Evolutionary conservation across 1,140 invertebrate genomes (phyloP).

Genomic region (Hirudo medicinalis): DNA sequence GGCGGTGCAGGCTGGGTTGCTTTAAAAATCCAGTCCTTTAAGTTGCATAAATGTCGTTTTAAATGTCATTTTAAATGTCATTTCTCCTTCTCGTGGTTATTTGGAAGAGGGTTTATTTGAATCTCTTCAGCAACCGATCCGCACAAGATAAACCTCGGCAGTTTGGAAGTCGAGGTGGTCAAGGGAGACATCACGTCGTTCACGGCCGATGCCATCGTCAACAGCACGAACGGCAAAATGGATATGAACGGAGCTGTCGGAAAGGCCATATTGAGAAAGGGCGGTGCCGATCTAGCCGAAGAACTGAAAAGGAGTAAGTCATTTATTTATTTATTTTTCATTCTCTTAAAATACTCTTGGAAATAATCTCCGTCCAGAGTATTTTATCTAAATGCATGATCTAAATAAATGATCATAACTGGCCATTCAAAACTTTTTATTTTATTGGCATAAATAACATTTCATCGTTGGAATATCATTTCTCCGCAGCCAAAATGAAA

Average conservation of each 20-base stretch:
- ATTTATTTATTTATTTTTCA: too few species aligned
- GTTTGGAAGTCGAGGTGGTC: neutral
- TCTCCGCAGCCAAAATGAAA: constrained; percentile 7
- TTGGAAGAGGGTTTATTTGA: too few species aligned
- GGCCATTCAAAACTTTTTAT: too few species aligned
- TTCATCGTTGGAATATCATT: neutral
- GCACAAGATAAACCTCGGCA: neutral
- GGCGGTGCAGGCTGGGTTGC: too few species aligned
- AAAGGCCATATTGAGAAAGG: neutral
- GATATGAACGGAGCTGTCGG: neutral
- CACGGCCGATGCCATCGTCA: constrained; percentile 26
- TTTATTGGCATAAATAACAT: too few species aligned
- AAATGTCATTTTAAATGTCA: too few species aligned
- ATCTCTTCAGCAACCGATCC: neutral
- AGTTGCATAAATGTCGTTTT: too few species aligned
- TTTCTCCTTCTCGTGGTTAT: too few species aligned
- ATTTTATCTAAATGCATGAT: too few species aligned
- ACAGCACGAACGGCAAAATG: constrained; percentile 23
- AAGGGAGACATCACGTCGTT: constrained; percentile 26
- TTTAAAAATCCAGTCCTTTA: too few species aligned
- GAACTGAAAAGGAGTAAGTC: neutral
- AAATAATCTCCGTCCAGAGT: too few species aligned
- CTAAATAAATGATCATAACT: too few species aligned
- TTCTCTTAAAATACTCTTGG: neutral
- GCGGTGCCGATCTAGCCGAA: neutral